These are phyloP conservation scores for Clarias magur DNA, from an alignment of 2,113 vertebrate species.

Conservation along the genomic window DNA sequence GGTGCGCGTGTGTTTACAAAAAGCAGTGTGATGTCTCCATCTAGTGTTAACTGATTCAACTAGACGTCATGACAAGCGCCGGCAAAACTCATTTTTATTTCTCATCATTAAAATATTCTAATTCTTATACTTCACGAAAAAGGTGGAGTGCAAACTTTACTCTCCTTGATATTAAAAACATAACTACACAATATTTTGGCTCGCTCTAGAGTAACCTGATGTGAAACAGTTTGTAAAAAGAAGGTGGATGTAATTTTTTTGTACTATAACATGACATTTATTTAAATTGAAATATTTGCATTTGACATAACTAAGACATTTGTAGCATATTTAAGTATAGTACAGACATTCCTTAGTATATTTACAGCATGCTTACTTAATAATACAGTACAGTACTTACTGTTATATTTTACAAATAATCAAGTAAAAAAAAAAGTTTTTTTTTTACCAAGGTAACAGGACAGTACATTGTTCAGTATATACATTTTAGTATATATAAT, in stretches of 20 bases:
- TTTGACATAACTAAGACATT: background rate
- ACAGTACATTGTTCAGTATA: background rate
- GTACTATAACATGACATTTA: background rate
- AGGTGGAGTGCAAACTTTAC: too few species aligned
- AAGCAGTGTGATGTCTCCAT: slow-evolving; percentile 20
- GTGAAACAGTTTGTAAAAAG: background rate
- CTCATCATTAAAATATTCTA: background rate
- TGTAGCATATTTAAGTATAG: background rate
- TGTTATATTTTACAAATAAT: background rate
- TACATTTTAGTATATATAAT: background rate
- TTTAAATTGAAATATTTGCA: background rate
- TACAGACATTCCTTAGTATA: too few species aligned
- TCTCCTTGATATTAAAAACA: too few species aligned
- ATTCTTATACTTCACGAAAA: background rate
- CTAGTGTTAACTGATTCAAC: slow-evolving; percentile 18
- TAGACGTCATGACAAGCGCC: background rate
- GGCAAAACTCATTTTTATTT: background rate
- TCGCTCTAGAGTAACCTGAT: background rate
- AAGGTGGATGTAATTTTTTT: background rate
- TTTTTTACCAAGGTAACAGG: too few species aligned
- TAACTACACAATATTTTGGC: too few species aligned
- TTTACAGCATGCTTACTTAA: too few species aligned
- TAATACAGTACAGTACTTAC: too few species aligned
- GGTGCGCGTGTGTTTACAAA: background rate
- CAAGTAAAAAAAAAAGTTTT: background rate